Evolutionary conservation across 1,140 invertebrate genomes (phyloP), one percentile per base, ranked within the genome.

Genomic region (Aphaenogaster floridana): DNA sequence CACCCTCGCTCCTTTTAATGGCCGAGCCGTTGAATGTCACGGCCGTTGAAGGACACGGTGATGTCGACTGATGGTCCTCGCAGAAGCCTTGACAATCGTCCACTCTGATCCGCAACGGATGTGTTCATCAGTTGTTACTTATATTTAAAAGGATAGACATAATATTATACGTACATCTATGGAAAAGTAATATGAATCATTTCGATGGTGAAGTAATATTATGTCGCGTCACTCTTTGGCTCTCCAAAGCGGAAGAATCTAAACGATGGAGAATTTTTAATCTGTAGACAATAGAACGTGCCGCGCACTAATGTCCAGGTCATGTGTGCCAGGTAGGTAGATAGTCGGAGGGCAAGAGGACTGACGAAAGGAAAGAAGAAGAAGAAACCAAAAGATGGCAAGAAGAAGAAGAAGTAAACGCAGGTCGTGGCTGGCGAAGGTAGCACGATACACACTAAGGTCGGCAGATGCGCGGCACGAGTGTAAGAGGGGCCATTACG

Each of bases 401-500:
- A 87, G 17, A 83, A 52, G n/a, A 72, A 63, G 34, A 85, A 36
- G 74, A 79, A 72, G 87, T 57, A 74, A 77, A 79, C 88, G 68
- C 68, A 76, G 69, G 68, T 76, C 69, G 74, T 61, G 61, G 54
- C 28, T 84, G 71, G 78, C 69, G 66, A 88, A 84, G 59, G 79
- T 86, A 88, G 87, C 87, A 59, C 83, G 48, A 79, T 86, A 66
- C 59, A 59, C 83, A 59, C 69, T 85, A 89, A 79, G 84, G 79
- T 88, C 77, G 90, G 89, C 90, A 91, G 90, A 91, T 91, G 90
- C 86, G 72, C 86, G 80, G 89, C 64, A 90, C 89, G 90, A 87
- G 89, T 77, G 89, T 91, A 90, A 90, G 89, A 90, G 86, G 80
- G 86, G 76, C 87, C 89, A 89, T 89, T 91, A 92, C 86, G 72